Evolutionary conservation across 2,888 invertebrate species (phyloP), one percentile per base, ranked within the genome.

Genomic region (Prosopocoilus inquinatus): DNA sequence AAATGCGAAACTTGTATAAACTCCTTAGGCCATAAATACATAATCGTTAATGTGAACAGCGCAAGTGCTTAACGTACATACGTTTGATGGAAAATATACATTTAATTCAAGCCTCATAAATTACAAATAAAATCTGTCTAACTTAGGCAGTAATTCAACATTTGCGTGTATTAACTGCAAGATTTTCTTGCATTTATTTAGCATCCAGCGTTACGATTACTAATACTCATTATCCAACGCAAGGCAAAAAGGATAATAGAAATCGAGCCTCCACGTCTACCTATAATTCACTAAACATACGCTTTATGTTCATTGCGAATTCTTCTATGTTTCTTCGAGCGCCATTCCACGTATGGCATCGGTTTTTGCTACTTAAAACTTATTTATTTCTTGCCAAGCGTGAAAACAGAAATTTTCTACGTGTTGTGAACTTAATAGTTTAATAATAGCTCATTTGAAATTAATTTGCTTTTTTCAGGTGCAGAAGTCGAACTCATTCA

Each of bases 261-360:
- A 57, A 60, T 54, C 51, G 57, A 57, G 54, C 53, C 59, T 59
- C 55, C 46, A 13, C 45, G 54, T 43, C 54, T 55, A 57, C 55
- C 52, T 52, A 55, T 58, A 60, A 62, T 64, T 62, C 60, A 58
- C 53, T 53, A 61, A 61, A 59, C 58, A 58, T 43, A 48, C 47
- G 47, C 38, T 48, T 53, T 47, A 47, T 34, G 34, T 48, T 43
- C 20, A 47, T 36, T 15, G 34, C 47, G 15, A 16, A 34, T 47
- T 48, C 50, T 59, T 53, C 56, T 47, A 51, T 59, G 55, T 58
- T 56, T 53, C 56, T 59, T 28, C 15, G 41, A 41, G 16, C 16
- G 41, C 41, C 13, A 9, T 15, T 13, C 41, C 13, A 15, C 41
- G 13, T 15, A 16, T 16, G n/a, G 41, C 3, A 15, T 41, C 16